phyloP scores from a whole-genome alignment of 2,888 invertebrate genomes.

The Steromphala cineraria region DNA sequence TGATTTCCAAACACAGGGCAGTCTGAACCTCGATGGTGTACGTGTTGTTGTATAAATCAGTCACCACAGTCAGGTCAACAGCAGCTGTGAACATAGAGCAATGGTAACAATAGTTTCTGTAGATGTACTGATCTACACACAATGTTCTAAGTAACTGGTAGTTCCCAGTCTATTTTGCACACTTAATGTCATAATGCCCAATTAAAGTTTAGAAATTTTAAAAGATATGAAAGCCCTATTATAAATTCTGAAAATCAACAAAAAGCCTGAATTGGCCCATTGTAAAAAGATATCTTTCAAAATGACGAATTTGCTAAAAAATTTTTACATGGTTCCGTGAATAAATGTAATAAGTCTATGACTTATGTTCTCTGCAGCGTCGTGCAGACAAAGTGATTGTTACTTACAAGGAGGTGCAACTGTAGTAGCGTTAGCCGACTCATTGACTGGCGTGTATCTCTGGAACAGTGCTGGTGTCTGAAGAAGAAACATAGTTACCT shows the following conservation, averaged over 20 bases:
- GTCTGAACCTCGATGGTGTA: constrained; percentile 50
- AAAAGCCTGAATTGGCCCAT: no score
- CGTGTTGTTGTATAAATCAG: constrained; percentile 58
- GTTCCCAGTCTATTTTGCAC: no score
- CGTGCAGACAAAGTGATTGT: neutral
- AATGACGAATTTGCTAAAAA: no score
- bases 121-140: neutral
- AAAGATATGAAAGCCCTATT: no score
- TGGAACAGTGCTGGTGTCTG: constrained; percentile 24
- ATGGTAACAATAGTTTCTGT: neutral
- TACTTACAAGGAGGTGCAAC: neutral
- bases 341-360: no score
- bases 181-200: no score
- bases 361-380: no score
- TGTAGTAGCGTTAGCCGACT: neutral
- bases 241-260: no score
- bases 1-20: constrained; percentile 37
- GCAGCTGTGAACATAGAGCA: constrained; percentile 2
- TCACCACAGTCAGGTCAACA: constrained; percentile 25
- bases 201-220: no score
- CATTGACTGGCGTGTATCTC: constrained; percentile 13
- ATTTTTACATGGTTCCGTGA: no score
- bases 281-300: no score
- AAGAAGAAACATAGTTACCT: neutral
- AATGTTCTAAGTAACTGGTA: no score